Conservation (phyloP, 2,113 vertebrate species). For the Phyllopteryx taeniolatus region DNA sequence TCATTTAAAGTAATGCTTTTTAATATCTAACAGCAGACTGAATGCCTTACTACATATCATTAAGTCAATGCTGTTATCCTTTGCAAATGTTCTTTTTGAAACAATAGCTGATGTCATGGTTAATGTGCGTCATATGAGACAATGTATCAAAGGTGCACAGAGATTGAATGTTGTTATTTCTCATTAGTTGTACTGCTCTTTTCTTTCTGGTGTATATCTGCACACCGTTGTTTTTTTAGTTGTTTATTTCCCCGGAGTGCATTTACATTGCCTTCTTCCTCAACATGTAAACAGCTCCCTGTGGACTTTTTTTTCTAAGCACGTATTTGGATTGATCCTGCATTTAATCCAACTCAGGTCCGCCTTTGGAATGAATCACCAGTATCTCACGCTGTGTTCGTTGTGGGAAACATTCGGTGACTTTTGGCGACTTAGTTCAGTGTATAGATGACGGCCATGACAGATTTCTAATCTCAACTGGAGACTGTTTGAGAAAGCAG, state of each 20-base stretch:
- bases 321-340: neutral
- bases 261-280: conserved; percentile 2
- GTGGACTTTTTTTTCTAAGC: conserved; percentile 6
- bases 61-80: neutral
- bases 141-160: neutral
- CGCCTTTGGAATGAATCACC: neutral
- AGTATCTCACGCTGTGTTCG: neutral
- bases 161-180: neutral
- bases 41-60: neutral
- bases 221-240: neutral
- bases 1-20: neutral
- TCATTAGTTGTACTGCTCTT: neutral
- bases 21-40: neutral
- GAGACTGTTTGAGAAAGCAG: conserved; percentile 37
- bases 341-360: conserved; percentile 9
- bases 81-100: too few relatives aligned
- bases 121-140: neutral
- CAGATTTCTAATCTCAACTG: conserved; percentile 15
- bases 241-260: neutral
- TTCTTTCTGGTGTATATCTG: conserved; percentile 4
- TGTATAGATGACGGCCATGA: conserved; percentile 3
- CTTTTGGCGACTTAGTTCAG: conserved; percentile 2
- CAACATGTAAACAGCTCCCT: neutral
- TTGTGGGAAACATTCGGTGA: neutral
- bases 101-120: neutral